Evolutionary conservation across 2,888 invertebrate genomes (phyloP), one percentile per base, ranked within the genome.

Genomic region (Macropis europaea): DNA sequence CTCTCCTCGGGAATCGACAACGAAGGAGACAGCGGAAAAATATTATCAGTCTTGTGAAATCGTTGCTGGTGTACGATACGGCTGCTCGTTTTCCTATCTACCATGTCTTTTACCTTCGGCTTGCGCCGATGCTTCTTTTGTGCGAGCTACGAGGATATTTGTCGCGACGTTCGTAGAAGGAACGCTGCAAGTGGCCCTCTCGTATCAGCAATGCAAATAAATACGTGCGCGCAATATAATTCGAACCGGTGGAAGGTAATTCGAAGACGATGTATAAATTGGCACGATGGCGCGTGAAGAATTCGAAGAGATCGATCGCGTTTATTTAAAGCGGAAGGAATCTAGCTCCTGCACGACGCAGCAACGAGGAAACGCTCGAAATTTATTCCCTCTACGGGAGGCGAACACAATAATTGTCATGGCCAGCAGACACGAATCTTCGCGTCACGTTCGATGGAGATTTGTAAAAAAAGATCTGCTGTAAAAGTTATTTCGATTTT

Each of bases 171-270:
- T 36, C 50, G 26, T 13, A 11, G 42, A 42, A 30, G 48, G 15
- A 45, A 63, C 53, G 30, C 4, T 59, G 26, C 26, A 54, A 36
- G 61, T 64, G 24, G 47, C 22, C 59, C 7, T 24, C 26, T 34
- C 36, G 54, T 76, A 75, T 76, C 76, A 60, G 76, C 76, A 59
- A 67, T 76, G 66, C 71, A 71, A 76, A 76, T 71, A 76, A 76
- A 76, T 76, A 76, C 76, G 62, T 71, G 76, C 72, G 48, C 64
- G 72, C 67, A 60, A 72, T 76, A 66, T 76, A 71, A 76, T 76
- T 76, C 50, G 22, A 47, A n/a, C 2, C 53, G 30, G 34, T 22
- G 50, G 47, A 28, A 52, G 54, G 74, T 72, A 63, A 72, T 71
- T 59, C 73, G 53, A 45, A 26, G 64, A 54, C 73, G 52, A 74